Evolutionary conservation across 2,888 invertebrate species (phyloP), one percentile per base, ranked within the genome.

Genomic region (Cheilosia impressa): DNA sequence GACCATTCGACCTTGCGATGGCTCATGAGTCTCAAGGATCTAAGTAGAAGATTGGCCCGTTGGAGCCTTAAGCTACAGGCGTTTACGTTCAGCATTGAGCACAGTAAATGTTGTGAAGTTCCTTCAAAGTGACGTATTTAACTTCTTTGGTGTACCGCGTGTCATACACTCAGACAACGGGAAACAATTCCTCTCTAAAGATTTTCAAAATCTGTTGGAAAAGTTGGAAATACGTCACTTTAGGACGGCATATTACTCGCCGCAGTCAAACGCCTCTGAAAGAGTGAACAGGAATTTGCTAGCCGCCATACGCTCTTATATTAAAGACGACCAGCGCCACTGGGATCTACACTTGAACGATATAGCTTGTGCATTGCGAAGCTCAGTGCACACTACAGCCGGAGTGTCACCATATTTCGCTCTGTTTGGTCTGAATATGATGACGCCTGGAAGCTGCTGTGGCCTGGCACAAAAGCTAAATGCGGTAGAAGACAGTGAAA

Each of bases 81-180:
- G 1, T 22, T 22, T 0, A 50, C 4, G 87, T 31, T 66, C 65
- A 17, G 45, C 2, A 78, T 84, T 2, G 77, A 80, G 5, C 89
- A 90, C 71, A 77, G 90, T 34, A 27, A 1, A 55, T n/a, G n/a
- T 66, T 22, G 19, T 41, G 2, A 41, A 50, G 9, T 7, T 50
- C n/a, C n/a, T n/a, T n/a, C n/a, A n/a, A n/a, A n/a, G n/a, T n/a
- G n/a, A n/a, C n/a, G n/a, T n/a, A n/a, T n/a, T n/a, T n/a, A n/a
- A n/a, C n/a, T n/a, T n/a, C n/a, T n/a, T n/a, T n/a, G n/a, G n/a
- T n/a, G n/a, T n/a, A n/a, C n/a, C n/a, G n/a, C n/a, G n/a, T n/a
- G n/a, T n/a, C n/a, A n/a, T n/a, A n/a, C n/a, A n/a, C n/a, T n/a
- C n/a, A n/a, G n/a, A n/a, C n/a, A n/a, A n/a, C n/a, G n/a, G n/a